These are phyloP conservation scores for Limnephilus lunatus DNA, from an alignment of 2,888 invertebrate genomes.

Conservation along the genomic window DNA sequence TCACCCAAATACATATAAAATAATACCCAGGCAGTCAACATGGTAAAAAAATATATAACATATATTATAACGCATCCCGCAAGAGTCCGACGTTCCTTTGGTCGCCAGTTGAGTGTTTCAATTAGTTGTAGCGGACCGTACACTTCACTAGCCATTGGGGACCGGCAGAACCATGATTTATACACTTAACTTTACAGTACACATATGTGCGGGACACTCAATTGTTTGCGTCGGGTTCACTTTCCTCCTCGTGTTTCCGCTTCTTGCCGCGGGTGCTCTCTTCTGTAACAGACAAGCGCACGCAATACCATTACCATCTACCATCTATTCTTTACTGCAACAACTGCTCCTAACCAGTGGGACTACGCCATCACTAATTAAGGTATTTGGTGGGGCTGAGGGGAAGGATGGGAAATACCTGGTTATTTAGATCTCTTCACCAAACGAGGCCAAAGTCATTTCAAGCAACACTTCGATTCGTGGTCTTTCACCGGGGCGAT, in stretches of 20 bases:
- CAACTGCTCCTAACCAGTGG: not conserved
- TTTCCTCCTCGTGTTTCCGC: conserved; percentile 79
- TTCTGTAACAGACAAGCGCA: conserved; percentile 69
- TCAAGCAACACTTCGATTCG: too few relatives aligned
- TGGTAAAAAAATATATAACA: conserved; percentile 65
- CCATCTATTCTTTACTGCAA: not conserved
- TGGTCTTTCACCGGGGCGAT: too few relatives aligned
- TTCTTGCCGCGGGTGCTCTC: conserved; percentile 80
- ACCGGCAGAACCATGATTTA: conserved; percentile 58
- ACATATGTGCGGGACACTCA: conserved; percentile 72
- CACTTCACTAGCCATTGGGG: conserved; percentile 37
- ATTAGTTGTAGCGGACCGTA: conserved; percentile 42
- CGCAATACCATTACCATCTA: not conserved
- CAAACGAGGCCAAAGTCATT: too few relatives aligned
- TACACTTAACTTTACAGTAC: conserved; percentile 66
- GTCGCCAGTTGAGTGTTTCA: conserved; percentile 53
- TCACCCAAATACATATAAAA: conserved; percentile 59
- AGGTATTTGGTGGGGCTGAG: too few relatives aligned
- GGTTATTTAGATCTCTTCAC: too few relatives aligned
- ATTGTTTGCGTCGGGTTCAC: conserved; percentile 70
- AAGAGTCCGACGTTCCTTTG: conserved; percentile 60
- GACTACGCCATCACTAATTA: too few relatives aligned
- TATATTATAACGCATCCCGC: conserved; percentile 58
- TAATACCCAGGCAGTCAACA: conserved; percentile 63
- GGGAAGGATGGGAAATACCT: too few relatives aligned